These are phyloP conservation scores for Lymantria monacha DNA, from an alignment of 2,888 invertebrate genomes.

Conservation along the genomic window DNA sequence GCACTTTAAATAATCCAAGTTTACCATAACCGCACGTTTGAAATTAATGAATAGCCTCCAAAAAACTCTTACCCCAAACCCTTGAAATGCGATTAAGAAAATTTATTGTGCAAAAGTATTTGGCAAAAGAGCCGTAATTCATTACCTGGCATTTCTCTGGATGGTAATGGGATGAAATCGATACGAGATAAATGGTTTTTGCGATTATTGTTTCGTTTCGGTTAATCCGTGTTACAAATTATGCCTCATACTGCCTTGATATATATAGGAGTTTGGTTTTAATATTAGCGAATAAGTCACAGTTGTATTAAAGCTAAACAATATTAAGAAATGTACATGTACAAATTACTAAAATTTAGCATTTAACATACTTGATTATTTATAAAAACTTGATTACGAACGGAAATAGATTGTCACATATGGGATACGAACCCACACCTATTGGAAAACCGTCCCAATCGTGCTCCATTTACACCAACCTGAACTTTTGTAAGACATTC, in stretches of 20 bases:
- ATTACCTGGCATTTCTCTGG: constrained; percentile 16
- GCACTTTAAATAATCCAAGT: not conserved
- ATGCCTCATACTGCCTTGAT: not conserved
- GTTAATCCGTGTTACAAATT: not conserved
- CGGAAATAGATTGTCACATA: no score
- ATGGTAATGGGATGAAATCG: constrained; percentile 26
- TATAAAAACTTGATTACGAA: no score
- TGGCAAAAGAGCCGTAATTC: constrained; percentile 20
- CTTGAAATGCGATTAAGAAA: constrained; percentile 23
- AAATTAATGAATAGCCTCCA: constrained; percentile 21
- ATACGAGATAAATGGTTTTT: not conserved
- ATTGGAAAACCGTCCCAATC: no score
- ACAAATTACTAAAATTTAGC: no score
- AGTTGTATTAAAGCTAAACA: no score
- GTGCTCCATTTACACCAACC: no score
- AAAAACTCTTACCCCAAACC: constrained; percentile 15
- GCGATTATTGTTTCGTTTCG: not conserved
- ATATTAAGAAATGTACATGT: no score
- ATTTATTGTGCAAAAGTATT: constrained; percentile 28
- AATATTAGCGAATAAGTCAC: no score
- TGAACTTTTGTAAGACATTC: no score
- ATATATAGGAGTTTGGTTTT: no score
- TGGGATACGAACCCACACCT: no score
- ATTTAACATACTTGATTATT: no score
- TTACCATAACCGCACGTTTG: constrained; percentile 5